These are phyloP conservation scores for Rhinopithecus roxellana DNA, from an alignment of 2,113 vertebrate species.

Conservation along the genomic window DNA sequence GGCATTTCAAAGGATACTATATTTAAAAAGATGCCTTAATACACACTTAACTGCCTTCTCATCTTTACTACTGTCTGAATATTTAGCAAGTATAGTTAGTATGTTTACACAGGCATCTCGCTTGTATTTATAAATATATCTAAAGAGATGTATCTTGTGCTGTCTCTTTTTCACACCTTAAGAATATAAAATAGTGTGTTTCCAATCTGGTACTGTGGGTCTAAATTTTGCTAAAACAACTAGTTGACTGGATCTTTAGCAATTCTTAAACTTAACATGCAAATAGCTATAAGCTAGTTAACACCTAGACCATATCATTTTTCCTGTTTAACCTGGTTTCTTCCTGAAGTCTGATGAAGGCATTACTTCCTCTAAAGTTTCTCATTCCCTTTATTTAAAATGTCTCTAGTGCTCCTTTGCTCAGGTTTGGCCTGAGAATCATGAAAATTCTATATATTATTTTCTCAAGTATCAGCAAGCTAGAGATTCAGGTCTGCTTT, in stretches of 20 bases:
- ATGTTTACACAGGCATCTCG: background rate
- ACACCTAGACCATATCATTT: background rate
- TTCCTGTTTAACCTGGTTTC: background rate
- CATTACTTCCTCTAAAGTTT: background rate
- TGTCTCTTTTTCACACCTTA: background rate
- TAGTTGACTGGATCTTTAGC: background rate
- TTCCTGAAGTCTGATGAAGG: background rate
- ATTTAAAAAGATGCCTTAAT: background rate
- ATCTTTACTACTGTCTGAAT: background rate
- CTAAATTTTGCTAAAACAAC: background rate
- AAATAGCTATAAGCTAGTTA: background rate
- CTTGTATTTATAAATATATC: conserved; percentile 23
- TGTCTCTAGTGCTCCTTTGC: background rate
- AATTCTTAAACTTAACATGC: background rate
- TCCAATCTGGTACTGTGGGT: background rate
- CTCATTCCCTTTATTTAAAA: background rate
- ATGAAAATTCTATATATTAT: background rate
- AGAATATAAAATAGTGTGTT: background rate
- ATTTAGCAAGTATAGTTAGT: conserved; percentile 14
- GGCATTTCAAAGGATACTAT: background rate
- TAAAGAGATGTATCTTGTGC: background rate
- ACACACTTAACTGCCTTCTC: background rate
- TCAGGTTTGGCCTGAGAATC: background rate
- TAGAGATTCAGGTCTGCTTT: background rate
- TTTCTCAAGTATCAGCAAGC: background rate